Conservation (phyloP, 2,113 vertebrate genomes). For the Melanocharis versteri region DNA sequence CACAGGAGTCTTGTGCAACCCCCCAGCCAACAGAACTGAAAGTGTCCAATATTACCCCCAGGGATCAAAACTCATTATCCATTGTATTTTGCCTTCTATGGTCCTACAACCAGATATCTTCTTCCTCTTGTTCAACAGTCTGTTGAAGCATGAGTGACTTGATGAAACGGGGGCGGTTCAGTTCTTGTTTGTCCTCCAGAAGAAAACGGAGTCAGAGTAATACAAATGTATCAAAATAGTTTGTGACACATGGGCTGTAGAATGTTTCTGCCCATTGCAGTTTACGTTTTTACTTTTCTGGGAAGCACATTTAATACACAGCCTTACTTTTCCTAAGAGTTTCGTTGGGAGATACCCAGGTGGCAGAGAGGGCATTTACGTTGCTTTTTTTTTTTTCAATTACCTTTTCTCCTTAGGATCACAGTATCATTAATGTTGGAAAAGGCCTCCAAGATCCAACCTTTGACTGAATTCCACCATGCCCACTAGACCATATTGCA, state of each 20-base stretch:
- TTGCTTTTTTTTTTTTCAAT: neutral
- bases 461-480: neutral
- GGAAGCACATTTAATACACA: neutral
- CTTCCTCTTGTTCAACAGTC: neutral
- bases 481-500: neutral
- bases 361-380: neutral
- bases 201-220: neutral
- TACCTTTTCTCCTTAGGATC: neutral
- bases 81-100: neutral
- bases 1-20: neutral
- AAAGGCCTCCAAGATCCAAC: neutral
- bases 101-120: neutral
- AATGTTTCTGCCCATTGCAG: neutral
- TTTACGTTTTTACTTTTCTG: neutral
- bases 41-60: neutral
- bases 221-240: neutral
- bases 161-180: neutral
- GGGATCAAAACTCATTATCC: neutral
- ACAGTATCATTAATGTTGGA: too few species aligned
- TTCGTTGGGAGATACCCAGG: neutral
- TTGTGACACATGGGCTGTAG: rapidly evolving
- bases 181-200: neutral
- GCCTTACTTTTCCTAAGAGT: neutral
- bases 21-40: neutral
- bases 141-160: rapidly evolving